Evolutionary conservation across 2,797 vertebrate genomes (phyloP), one percentile per base, ranked within the genome.

Genomic region (Tapera naevia): DNA sequence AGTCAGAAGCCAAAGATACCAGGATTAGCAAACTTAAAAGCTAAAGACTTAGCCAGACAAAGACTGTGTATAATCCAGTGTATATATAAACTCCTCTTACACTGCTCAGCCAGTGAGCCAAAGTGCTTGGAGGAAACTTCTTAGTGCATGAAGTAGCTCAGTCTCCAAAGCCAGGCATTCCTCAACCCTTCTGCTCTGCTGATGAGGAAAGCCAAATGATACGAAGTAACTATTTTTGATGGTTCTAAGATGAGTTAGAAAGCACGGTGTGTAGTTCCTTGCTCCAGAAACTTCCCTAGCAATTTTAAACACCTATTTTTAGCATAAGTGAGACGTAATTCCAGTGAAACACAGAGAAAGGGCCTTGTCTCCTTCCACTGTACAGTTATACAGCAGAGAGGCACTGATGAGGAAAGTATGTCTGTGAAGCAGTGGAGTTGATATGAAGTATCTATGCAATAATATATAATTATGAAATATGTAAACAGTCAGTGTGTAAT

Each of bases 11-110:
- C 73, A 76, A 75, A 93, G 90, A 96, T 67, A 94, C 43, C 60
- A 82, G 91, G 93, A 93, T 96, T 95, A 96, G 62, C 88, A 95
- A 94, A 94, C 80, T 91, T 93, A 50, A 96, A 95, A 94, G 95
- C 91, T 86, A 94, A 91, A 86, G 86, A 30, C 24, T 90, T 76
- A 91, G 76, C 62, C 88, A 91, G 87, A 89, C 82, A 57, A 91
- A 93, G 91, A 73, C 22, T 94, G 86, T 94, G 9, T 94, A 86
- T 93, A 94, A 96, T 91, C 70, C 83, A 56, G 15, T 89, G 89
- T 94, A 60, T 86, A 90, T 33, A 88, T 41, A 91, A 91, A 66
- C 1, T 8, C 50, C 88, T 92, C 66, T 93, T 66, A 81, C 25
- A 8, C 11, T 53, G 80, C 70, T 35, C 71, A 73, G 39, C 35